Evolutionary conservation across 1,140 invertebrate genomes (phyloP).

Genomic region (Aphidius gifuensis): DNA sequence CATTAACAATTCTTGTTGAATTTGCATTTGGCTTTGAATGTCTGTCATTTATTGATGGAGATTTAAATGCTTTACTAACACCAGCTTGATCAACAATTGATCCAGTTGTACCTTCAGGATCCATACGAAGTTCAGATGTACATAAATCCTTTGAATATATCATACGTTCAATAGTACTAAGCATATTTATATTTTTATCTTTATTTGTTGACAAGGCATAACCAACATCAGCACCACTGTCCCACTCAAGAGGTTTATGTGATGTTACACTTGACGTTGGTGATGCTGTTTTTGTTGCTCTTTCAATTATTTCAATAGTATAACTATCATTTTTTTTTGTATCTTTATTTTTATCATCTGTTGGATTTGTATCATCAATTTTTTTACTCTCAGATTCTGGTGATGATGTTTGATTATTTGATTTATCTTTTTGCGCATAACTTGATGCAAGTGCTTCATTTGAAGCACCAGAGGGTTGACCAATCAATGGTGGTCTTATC

Average conservation of each 20-base stretch:
- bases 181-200: constrained; percentile 49
- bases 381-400: constrained; percentile 21
- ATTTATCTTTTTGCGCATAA: constrained; percentile 22
- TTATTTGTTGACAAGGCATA: constrained; percentile 55
- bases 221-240: constrained; percentile 73
- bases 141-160: constrained; percentile 48
- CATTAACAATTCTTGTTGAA: constrained; percentile 41
- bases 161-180: constrained; percentile 61
- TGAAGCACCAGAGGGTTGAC: constrained; percentile 36
- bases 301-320: constrained; percentile 2
- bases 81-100: constrained; percentile 12
- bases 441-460: constrained; percentile 26
- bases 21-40: constrained; percentile 37
- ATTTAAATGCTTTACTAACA: constrained; percentile 10
- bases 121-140: constrained; percentile 44
- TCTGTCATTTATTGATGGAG: not conserved
- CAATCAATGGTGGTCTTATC: constrained; percentile 46
- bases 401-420: constrained; percentile 24
- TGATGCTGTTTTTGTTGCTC: constrained; percentile 48
- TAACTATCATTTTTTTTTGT: constrained; percentile 15
- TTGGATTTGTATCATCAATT: constrained; percentile 12
- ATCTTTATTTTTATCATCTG: constrained; percentile 22
- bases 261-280: constrained; percentile 65
- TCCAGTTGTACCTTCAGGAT: constrained; percentile 52
- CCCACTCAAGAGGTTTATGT: constrained; percentile 69